A percentile compares a stretch with the other conserved stretches of the same genome.
These are phyloP conservation scores for Eurytoma adleriae DNA, from an alignment of 2,888 invertebrate genomes.

Conservation along the genomic window DNA sequence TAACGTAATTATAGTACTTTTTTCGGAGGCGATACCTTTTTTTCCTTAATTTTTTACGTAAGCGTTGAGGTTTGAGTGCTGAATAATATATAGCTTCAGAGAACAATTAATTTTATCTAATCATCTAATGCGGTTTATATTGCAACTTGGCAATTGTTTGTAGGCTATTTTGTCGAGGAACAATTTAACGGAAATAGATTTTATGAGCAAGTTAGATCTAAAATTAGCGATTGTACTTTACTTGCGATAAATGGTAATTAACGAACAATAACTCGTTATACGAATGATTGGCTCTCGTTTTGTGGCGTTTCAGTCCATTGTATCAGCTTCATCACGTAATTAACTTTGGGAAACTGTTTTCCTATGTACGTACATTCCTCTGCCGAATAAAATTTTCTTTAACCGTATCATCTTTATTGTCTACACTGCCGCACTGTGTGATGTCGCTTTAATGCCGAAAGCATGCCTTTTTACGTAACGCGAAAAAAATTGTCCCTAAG, in stretches of 20 bases:
- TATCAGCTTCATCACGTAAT: constrained; percentile 16
- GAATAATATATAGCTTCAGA: no score
- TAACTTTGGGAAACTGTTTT: constrained; percentile 24
- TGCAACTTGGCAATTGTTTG: constrained; percentile 21
- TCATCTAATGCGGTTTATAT: constrained; percentile 15
- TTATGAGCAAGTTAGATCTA: constrained; percentile 35
- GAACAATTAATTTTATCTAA: no score
- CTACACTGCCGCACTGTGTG: no score
- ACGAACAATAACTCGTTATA: constrained; percentile 44
- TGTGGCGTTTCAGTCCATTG: constrained; percentile 18
- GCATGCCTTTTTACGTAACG: no score
- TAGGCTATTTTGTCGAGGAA: constrained; percentile 7
- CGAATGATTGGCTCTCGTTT: constrained; percentile 37
- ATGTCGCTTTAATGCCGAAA: no score
- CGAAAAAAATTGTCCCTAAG: background rate
- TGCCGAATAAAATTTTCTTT: background rate
- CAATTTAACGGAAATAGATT: constrained; percentile 33
- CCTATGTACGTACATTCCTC: background rate
- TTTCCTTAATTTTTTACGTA: no score
- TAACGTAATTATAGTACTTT: no score
- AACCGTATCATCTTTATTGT: no score
- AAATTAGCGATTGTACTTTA: constrained; percentile 40
- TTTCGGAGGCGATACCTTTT: no score
- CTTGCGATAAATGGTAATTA: constrained; percentile 40
- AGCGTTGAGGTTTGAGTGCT: no score